Evolutionary conservation across 2,888 invertebrate genomes (phyloP), one percentile per base, ranked within the genome.

Genomic region (Trissonchulus latispiculum): DNA sequence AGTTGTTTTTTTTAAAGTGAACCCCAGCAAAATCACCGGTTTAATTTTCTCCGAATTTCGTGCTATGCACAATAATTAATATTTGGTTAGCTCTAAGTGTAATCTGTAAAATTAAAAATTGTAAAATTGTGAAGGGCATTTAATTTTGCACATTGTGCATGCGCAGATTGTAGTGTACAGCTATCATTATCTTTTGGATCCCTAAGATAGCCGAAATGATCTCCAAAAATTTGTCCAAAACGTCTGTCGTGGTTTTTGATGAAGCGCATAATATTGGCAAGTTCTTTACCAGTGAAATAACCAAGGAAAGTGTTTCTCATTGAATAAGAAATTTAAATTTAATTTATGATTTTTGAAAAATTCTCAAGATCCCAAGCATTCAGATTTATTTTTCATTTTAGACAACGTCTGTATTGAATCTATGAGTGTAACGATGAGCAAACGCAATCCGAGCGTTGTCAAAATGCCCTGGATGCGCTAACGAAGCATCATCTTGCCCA

Each of bases 381-480:
- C n/a, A n/a, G n/a, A n/a, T n/a, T n/a, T n/a, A n/a, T n/a, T n/a
- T n/a, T n/a, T n/a, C 70, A 72, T 83, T 84, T 33, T 82, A 87
- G 93, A 99, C 86, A 99, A 95, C 84, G 97, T 99, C 1, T 99
- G 99, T 83, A 95, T 99, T 77, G 97, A 99, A 86, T 93, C 97
- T 1, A 93, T 99, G 90, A 97, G 96, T 83, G 95, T 97, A 0
- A 93, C 91, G 84, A 89, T 99, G 75, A 93, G 91, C 77, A 87
- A 90, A 71, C 87, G 91, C 77, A 90, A 90, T 36, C 89, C 77
- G 97, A 97, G 80, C 90, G 89, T 81, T 91, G 94, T 80, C 86
- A 89, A 1, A 87, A 88, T 3, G 94, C 93, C 77, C 78, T 86
- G 59, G 82, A 83, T 31, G 78, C 73, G 33, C 80, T 85, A 1